Base-by-base conservation (phyloP, 2,797 vertebrate species). In the Sylvia borin region DNA sequence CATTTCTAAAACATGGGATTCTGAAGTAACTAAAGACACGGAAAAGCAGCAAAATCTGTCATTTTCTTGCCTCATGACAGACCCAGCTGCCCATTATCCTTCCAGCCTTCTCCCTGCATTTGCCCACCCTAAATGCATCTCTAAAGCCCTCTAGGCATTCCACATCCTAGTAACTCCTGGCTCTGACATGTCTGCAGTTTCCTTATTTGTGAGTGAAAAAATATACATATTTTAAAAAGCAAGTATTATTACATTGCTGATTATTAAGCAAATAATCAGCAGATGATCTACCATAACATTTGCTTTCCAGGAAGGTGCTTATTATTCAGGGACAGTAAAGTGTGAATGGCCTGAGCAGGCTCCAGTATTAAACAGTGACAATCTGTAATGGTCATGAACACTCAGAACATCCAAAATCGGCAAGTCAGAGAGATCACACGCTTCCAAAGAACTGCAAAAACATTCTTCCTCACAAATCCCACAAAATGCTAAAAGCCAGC, bases 291-390 rank as follows among this genome's bases (percentile, higher is more conserved):
- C 9, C 5, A 3, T 22, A 60, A 57, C 22, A 65, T 53, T 55
- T 58, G 31, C 26, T 85, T 84, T 75, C 34, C 2, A 1, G 32
- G 74, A 93, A 75, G 29, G 1, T 65, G 11, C 22, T 47, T 58
- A 62, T 34, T 67, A 50, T 16, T 18, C 12, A 38, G 40, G 53
- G 51, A 24, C 17, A 51, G 47, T 8, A 3, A 60, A 83, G 36
- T 0, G 8, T 43, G 53, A 40, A 29, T 14, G 32, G 76, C 38
- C 55, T 36, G 32, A 55, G 36, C 0, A 0, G 57, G 13, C 53
- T 60, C 65, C 34, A 67, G 13, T 6, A 2, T 11, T 38, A 50
- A 84, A 58, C 18, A 34, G 31, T 25, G n/a, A 71, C 50, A 60
- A 21, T 9, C 61, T 61, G 19, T 19, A 68, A 70, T 4, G 50